Base-by-base conservation (phyloP, 2,113 vertebrate species). In the Gracilinanus agilis region DNA sequence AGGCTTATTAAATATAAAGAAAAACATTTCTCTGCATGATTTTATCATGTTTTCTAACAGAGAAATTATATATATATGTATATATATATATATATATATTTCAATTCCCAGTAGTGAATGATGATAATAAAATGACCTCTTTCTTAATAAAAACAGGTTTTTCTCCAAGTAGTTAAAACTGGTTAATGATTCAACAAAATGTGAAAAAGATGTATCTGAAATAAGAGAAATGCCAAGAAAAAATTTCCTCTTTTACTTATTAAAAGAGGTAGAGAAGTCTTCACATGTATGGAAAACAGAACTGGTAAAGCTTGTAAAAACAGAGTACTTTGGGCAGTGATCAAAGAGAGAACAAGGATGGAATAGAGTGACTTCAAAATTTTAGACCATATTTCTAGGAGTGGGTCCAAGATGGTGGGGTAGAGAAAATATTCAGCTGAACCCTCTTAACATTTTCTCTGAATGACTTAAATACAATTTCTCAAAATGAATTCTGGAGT, bases 1-100 rank as follows among this genome's bases (percentile, higher is more conserved):
- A 58, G 75, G 21, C 23, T 90, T 7, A 3, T 0, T 90, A 53
- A 44, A 95, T n/a, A n/a, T 1, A 96, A 97, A 91, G 8, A 1
- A n/a, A 95, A 53, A 92, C 25, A 53, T 96, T 97, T 94, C 95
- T 54, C 93, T 96, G 89, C 3, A 9, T 29, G 93, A 91, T 53
- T 93, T 97, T 93, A 97, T 98, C 95, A 96, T 67, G 1, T 24
- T 27, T 96, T 96, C 97, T 97, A 96, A 98, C 92, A 97, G 92
- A 97, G 92, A 96, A 49, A 89, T 96, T 95, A 97, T 95, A 94
- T 93, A 95, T 34, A 96, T 93, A n/a, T n/a, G n/a, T n/a, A n/a
- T n/a, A n/a, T n/a, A n/a, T n/a, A n/a, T n/a, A n/a, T n/a, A n/a
- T n/a, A n/a, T n/a, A n/a, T n/a, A n/a, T n/a, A n/a, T 95, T 92